Base-by-base conservation (phyloP, 2,797 vertebrate species). In the Hydrolagus colliei region DNA sequence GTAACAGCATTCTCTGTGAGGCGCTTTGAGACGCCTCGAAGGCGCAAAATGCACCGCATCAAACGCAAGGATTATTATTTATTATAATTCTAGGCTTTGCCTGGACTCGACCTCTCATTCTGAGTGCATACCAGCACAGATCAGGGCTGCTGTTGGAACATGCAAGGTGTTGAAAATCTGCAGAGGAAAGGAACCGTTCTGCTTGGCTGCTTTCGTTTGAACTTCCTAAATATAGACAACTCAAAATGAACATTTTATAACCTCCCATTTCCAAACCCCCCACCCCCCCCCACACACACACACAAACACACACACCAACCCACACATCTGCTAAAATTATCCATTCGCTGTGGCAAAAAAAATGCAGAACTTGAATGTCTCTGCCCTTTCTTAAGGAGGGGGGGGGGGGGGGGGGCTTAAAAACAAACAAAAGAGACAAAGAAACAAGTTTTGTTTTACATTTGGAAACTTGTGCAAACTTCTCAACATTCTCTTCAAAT, bases 71-170 rank as follows among this genome's bases (percentile, higher is more conserved):
- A 27, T 27, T 27, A 27, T 27, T 27, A 27, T 27, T 27, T 27
- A 27, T 27, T 27, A 27, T 27, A 27, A 27, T 27, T 27, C 1
- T 27, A 27, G 27, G 27, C 27, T 27, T 27, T 27, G 75, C 52
- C n/a, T 80, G 78, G 32, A 3, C 13, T 14, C 4, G 4, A 35
- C 2, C 22, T 65, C 78, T 67, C 78, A 65, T 63, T 80, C 62
- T 22, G n/a, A 67, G 32, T 9, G 91, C 96, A 98, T 97, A 97
- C 96, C 96, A 96, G 92, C 89, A 91, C 88, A 91, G 89, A 86
- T 91, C 91, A 90, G 59, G 91, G 93, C 94, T 92, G 95, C 95
- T 97, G 97, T 96, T 95, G 93, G 91, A 93, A 97, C 97, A 97
- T 94, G 96, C 95, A 96, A 92, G 93, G 78, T 80, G 78, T 80